phyloP scores from a whole-genome alignment of 2,888 invertebrate species.

The Hirtodrosophila cameraria region DNA sequence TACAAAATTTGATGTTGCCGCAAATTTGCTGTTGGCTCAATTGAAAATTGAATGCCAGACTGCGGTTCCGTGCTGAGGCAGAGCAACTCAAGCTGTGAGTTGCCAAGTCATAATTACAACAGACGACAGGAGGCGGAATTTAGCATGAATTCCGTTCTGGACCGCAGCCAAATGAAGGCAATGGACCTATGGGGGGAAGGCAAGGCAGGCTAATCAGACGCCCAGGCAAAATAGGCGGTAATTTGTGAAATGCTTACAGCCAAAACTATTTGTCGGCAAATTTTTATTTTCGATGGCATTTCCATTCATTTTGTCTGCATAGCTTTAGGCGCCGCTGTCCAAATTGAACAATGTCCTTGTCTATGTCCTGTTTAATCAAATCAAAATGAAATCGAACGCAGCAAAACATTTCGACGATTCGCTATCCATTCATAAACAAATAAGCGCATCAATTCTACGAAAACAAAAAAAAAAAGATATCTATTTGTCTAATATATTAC shows the following conservation, averaged over 20 bases:
- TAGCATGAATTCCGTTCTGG: conserved; percentile 21
- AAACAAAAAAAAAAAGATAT: conserved; percentile 21
- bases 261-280: conserved; percentile 48
- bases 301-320: conserved; percentile 3
- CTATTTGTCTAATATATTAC: conserved; percentile 56
- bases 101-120: conserved; percentile 57
- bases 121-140: conserved; percentile 2
- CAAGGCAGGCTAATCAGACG: conserved; percentile 45
- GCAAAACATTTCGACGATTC: conserved; percentile 26
- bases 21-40: conserved; percentile 37
- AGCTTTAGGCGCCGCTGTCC: conserved; percentile 1
- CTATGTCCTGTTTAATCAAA: conserved; percentile 44
- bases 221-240: conserved; percentile 4
- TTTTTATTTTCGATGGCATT: conserved; percentile 12
- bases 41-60: conserved; percentile 26
- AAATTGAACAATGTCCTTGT: conserved; percentile 15
- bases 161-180: conserved; percentile 32
- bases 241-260: conserved; percentile 22
- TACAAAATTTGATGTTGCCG: conserved; percentile 56
- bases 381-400: conserved; percentile 38
- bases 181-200: background rate
- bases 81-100: conserved; percentile 35
- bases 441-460: conserved; percentile 29
- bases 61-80: conserved; percentile 24
- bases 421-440: conserved; percentile 41